A percentile compares a stretch with the other conserved stretches of the same genome.
These are phyloP conservation scores for Leuctra nigra DNA, from an alignment of 2,888 invertebrate genomes.

Conservation along the genomic window DNA sequence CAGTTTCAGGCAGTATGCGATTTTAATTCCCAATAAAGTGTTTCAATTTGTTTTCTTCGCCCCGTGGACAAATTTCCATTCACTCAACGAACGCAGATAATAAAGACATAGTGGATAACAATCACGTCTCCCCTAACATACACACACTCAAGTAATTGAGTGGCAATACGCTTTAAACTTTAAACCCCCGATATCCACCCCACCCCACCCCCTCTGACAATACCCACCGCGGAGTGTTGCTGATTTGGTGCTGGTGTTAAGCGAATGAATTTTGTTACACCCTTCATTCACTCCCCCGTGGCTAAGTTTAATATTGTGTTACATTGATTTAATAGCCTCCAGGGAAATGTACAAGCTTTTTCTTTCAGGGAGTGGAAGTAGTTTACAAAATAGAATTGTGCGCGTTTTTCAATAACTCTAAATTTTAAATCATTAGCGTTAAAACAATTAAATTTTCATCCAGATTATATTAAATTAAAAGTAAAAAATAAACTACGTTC, in stretches of 20 bases:
- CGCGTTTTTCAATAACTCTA: too few relatives aligned
- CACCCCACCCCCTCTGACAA: background rate
- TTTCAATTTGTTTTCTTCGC: background rate
- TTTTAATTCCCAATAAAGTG: background rate
- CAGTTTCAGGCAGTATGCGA: background rate
- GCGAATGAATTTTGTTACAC: conserved; percentile 13
- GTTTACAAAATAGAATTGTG: too few relatives aligned
- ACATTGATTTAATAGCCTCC: conserved; percentile 10
- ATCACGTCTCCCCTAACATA: background rate
- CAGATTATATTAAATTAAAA: too few relatives aligned
- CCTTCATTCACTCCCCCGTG: conserved; percentile 2
- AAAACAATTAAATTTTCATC: too few relatives aligned
- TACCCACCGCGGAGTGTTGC: background rate
- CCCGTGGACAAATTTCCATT: too few relatives aligned
- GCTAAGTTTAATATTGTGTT: conserved; percentile 9
- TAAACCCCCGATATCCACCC: conserved; percentile 7
- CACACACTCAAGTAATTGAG: conserved; percentile 16
- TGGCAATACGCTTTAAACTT: conserved; percentile 15
- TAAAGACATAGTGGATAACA: conserved; percentile 9
- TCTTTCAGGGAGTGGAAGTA: too few relatives aligned
- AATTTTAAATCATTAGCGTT: too few relatives aligned
- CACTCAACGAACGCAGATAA: background rate
- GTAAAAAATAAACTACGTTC: too few relatives aligned
- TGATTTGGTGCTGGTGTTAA: conserved; percentile 1
- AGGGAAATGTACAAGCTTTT: conserved; percentile 2